A percentile compares a stretch with the other conserved stretches of the same genome.
These are phyloP conservation scores for Acarapis woodi DNA, from an alignment of 1,140 invertebrate genomes.

Conservation along the genomic window DNA sequence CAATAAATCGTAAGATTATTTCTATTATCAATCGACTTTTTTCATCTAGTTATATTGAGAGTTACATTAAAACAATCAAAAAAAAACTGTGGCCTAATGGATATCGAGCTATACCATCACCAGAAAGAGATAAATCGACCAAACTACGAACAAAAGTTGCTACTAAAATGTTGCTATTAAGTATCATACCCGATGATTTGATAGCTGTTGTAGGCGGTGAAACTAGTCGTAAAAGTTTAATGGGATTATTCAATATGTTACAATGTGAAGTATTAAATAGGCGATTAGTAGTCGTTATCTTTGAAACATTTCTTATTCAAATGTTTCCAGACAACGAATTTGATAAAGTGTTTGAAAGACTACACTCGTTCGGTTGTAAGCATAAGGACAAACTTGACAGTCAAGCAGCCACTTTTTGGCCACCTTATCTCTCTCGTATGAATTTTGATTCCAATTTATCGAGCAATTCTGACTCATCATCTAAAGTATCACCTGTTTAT, in stretches of 20 bases:
- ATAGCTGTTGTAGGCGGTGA: slow-evolving; percentile 69
- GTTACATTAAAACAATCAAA: slow-evolving; percentile 55
- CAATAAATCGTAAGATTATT: slow-evolving; percentile 39
- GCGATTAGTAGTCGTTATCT: slow-evolving; percentile 50
- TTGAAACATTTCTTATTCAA: slow-evolving; percentile 44
- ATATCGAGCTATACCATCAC: slow-evolving; percentile 26
- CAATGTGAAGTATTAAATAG: slow-evolving; percentile 56
- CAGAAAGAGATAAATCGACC: slow-evolving; percentile 33
- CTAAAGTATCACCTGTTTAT: too few relatives aligned
- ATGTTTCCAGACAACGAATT: slow-evolving; percentile 44
- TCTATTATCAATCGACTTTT: slow-evolving; percentile 67
- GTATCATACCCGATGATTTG: slow-evolving; percentile 43
- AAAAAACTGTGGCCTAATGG: slow-evolving; percentile 50
- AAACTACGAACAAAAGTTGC: slow-evolving; percentile 48
- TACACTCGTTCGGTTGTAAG: too few relatives aligned
- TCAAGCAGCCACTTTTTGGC: too few relatives aligned
- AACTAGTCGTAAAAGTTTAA: slow-evolving; percentile 50
- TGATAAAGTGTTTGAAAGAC: slow-evolving; percentile 27
- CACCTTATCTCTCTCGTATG: too few relatives aligned
- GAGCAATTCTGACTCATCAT: too few relatives aligned
- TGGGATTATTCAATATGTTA: slow-evolving; percentile 58
- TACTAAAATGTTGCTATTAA: slow-evolving; percentile 50
- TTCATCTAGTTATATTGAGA: slow-evolving; percentile 57
- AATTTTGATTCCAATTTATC: too few relatives aligned
- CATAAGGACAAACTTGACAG: too few relatives aligned